phyloP scores from a whole-genome alignment of 1,140 invertebrate species.

The Callitettix versicolor region DNA sequence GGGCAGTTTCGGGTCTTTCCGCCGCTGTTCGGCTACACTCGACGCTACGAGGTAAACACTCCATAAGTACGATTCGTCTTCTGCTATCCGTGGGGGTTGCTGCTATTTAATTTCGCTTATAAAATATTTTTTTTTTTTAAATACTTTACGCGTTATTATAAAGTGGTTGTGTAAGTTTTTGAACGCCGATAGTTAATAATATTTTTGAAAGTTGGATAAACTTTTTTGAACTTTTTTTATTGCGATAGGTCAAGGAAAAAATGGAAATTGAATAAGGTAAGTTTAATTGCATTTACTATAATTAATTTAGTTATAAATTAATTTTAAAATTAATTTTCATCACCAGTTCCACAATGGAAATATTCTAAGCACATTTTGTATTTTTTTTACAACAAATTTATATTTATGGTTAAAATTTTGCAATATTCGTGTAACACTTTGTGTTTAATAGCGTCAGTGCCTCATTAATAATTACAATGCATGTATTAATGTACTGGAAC shows the following conservation, averaged over 20 bases:
- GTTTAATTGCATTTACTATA: not conserved
- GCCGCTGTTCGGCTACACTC: slow-evolving; percentile 1
- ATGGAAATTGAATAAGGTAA: not conserved
- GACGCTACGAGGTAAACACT: slow-evolving; percentile 10
- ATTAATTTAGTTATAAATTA: no score
- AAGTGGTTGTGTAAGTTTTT: not conserved
- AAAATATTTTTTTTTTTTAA: not conserved
- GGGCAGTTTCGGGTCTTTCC: slow-evolving; percentile 4
- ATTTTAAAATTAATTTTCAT: no score
- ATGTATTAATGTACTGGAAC: no score
- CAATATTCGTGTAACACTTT: no score
- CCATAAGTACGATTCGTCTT: slow-evolving; percentile 9
- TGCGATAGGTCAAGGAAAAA: not conserved
- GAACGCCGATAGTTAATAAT: not conserved
- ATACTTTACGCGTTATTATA: not conserved
- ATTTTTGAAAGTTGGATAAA: not conserved
- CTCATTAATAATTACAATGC: no score
- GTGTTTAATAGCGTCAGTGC: no score
- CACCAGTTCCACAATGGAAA: no score
- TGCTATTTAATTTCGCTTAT: not conserved
- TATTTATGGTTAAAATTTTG: no score
- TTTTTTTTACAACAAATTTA: no score
- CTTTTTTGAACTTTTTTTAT: not conserved
- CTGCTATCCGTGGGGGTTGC: slow-evolving; percentile 9
- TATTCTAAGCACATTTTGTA: no score